phyloP scores from a whole-genome alignment of 2,797 vertebrate genomes.

The Valencia hispanica region DNA sequence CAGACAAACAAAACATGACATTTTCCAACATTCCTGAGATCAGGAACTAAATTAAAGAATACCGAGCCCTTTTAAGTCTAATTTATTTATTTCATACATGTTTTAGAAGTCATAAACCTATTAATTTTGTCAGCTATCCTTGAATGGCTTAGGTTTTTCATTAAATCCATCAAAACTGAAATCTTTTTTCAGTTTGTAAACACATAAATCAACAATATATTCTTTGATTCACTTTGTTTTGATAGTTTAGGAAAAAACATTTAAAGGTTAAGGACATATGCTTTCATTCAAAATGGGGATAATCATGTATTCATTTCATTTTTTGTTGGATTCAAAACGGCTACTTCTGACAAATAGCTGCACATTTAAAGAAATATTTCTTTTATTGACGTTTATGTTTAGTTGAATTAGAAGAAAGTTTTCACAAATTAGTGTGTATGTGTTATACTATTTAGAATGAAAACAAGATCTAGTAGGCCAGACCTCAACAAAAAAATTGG shows the following conservation, averaged over 20 bases:
- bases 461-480: too few species aligned
- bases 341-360: not conserved
- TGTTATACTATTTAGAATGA: not conserved
- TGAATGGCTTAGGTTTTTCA: not conserved
- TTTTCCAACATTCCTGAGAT: not conserved
- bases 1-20: not conserved
- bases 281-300: not conserved
- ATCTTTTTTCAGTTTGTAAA: not conserved
- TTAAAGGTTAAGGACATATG: not conserved
- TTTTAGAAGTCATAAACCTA: not conserved
- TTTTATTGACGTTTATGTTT: not conserved
- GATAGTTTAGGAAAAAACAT: not conserved
- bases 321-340: not conserved
- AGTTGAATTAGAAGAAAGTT: not conserved
- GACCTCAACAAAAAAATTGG: not conserved
- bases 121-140: not conserved
- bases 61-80: not conserved
- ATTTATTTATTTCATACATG: not conserved
- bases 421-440: not conserved
- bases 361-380: not conserved
- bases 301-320: not conserved
- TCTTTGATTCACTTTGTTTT: not conserved
- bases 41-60: not conserved
- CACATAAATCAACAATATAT: not conserved
- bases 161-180: not conserved